phyloP scores from a whole-genome alignment of 2,888 invertebrate genomes.

The Dromius quadrimaculatus region DNA sequence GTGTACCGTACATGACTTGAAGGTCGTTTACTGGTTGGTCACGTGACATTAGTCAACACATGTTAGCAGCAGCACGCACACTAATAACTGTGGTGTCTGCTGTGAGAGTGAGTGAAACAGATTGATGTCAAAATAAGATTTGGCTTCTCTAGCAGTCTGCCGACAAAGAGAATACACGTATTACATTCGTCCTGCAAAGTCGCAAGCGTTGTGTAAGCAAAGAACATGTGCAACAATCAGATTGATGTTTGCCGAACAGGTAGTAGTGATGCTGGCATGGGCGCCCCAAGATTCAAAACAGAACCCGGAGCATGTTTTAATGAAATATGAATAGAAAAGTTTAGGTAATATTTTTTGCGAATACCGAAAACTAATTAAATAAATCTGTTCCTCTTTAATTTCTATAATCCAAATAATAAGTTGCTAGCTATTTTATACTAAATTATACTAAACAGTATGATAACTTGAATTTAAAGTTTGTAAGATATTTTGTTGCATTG shows the following conservation, averaged over 20 bases:
- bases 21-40: conserved; percentile 70
- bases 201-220: conserved; percentile 24
- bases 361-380: no score
- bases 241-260: conserved; percentile 60
- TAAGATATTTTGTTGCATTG: no score
- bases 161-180: conserved; percentile 56
- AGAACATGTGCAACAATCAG: conserved; percentile 54
- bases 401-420: no score
- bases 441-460: no score
- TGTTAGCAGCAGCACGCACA: conserved; percentile 59
- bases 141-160: conserved; percentile 57
- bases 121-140: conserved; percentile 55
- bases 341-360: no score
- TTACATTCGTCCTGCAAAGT: conserved; percentile 55
- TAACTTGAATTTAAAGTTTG: no score
- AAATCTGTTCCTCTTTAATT: no score
- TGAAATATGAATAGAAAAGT: no score
- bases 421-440: no score
- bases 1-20: conserved; percentile 65
- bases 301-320: no score
- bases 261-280: conserved; percentile 55
- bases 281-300: conserved; percentile 16
- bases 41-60: conserved; percentile 63
- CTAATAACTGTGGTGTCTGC: conserved; percentile 69
- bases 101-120: conserved; percentile 54